A percentile compares a stretch with the other conserved stretches of the same genome.
Evolutionary conservation across 2,797 vertebrate genomes (phyloP).

Genomic region (Sebastes iracundus): DNA sequence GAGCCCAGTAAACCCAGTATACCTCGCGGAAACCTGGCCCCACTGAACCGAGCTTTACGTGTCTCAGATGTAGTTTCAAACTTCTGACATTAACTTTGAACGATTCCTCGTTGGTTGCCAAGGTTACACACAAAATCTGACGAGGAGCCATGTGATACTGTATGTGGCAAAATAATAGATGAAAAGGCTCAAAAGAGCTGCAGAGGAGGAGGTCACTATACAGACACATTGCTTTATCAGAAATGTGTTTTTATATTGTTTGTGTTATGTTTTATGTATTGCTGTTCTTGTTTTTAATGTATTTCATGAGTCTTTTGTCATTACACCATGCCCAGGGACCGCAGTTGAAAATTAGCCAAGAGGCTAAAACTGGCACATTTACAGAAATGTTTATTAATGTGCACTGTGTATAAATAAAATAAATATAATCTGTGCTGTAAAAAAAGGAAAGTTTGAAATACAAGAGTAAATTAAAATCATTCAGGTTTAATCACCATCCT

Average conservation of each 20-base stretch:
- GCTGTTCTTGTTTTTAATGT: too few relatives aligned
- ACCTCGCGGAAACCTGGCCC: slow-evolving; percentile 57
- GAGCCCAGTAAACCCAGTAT: slow-evolving; percentile 30
- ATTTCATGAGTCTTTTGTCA: too few relatives aligned
- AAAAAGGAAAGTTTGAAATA: background rate
- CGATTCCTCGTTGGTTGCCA: background rate
- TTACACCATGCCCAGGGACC: too few relatives aligned
- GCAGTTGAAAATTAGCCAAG: too few relatives aligned
- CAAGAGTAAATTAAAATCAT: background rate
- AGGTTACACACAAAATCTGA: background rate
- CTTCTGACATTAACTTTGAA: slow-evolving; percentile 27
- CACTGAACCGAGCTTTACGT: slow-evolving; percentile 59
- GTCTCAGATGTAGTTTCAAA: slow-evolving; percentile 41
- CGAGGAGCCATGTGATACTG: background rate
- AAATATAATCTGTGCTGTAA: background rate
- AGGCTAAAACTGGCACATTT: too few relatives aligned
- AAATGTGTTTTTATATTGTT: background rate
- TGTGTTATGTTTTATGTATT: background rate
- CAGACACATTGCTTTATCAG: background rate
- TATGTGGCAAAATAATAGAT: background rate
- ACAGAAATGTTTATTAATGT: too few relatives aligned
- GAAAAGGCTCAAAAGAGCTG: background rate
- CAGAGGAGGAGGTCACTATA: background rate
- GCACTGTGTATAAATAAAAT: too few relatives aligned
- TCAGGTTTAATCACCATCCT: background rate